These are phyloP conservation scores for Willisornis vidua DNA, from an alignment of 2,113 vertebrate species.

Conservation along the genomic window DNA sequence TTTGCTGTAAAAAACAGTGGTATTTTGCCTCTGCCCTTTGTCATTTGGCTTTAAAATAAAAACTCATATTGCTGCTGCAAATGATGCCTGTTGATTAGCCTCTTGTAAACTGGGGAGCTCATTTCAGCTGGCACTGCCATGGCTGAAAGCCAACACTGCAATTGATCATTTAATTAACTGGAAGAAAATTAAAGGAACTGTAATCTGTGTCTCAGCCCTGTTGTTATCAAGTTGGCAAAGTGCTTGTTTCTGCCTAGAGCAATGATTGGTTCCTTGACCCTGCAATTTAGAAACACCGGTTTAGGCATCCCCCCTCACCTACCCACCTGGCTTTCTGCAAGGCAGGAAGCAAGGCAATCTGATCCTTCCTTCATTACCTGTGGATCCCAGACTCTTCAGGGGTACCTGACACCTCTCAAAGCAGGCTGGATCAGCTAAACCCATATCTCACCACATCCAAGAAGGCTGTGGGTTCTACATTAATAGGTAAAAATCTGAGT, in stretches of 20 bases:
- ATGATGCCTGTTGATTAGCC: constrained; percentile 2
- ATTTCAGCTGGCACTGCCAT: neutral
- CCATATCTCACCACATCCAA: neutral
- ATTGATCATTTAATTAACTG: constrained; percentile 63
- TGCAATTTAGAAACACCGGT: neutral
- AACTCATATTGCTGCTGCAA: fast-evolving
- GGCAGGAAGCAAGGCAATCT: neutral
- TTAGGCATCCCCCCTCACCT: neutral
- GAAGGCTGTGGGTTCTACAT: neutral
- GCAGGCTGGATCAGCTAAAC: neutral
- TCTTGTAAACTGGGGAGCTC: neutral
- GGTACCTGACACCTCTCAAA: neutral
- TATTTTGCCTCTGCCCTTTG: neutral
- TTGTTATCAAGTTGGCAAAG: constrained; percentile 43
- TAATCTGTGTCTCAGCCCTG: constrained; percentile 40
- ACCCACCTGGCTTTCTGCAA: neutral
- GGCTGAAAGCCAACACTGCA: constrained; percentile 17
- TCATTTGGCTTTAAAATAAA: neutral
- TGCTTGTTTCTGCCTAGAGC: constrained; percentile 24
- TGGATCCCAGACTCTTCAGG: neutral
- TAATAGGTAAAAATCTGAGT: neutral
- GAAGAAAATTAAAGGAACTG: constrained; percentile 64
- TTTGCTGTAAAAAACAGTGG: neutral
- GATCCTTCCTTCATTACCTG: neutral
- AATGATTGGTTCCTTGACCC: neutral